These are phyloP conservation scores for Alethe diademata DNA, from an alignment of 2,113 vertebrate genomes.

Conservation along the genomic window DNA sequence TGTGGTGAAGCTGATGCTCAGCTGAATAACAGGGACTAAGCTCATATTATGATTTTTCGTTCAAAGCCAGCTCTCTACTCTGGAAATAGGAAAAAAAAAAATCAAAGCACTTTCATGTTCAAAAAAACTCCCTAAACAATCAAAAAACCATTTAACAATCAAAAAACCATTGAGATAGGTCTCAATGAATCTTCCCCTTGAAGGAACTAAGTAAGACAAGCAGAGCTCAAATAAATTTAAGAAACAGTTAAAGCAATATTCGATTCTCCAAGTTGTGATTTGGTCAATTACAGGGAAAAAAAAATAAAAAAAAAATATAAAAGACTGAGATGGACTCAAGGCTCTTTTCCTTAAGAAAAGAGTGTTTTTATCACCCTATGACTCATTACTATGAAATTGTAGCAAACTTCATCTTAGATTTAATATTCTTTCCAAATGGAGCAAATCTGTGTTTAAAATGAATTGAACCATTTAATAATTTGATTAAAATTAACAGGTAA, in stretches of 20 bases:
- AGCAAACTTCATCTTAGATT: background rate
- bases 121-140: background rate
- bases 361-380: background rate
- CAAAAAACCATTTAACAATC: background rate
- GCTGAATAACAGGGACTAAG: background rate
- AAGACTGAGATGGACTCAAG: rapidly evolving
- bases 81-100: background rate
- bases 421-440: background rate
- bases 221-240: background rate
- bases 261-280: background rate
- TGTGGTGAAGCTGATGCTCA: rapidly evolving
- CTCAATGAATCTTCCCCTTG: background rate
- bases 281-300: background rate
- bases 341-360: background rate
- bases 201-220: background rate
- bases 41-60: background rate
- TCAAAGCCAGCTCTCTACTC: background rate
- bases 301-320: background rate
- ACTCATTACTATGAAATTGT: background rate
- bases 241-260: background rate
- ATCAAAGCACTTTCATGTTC: background rate
- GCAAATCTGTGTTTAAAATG: background rate
- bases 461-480: background rate
- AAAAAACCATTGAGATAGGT: background rate
- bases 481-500: constrained; percentile 10